Conservation (phyloP, 1,140 invertebrate genomes). For the Marisa cornuarietis region DNA sequence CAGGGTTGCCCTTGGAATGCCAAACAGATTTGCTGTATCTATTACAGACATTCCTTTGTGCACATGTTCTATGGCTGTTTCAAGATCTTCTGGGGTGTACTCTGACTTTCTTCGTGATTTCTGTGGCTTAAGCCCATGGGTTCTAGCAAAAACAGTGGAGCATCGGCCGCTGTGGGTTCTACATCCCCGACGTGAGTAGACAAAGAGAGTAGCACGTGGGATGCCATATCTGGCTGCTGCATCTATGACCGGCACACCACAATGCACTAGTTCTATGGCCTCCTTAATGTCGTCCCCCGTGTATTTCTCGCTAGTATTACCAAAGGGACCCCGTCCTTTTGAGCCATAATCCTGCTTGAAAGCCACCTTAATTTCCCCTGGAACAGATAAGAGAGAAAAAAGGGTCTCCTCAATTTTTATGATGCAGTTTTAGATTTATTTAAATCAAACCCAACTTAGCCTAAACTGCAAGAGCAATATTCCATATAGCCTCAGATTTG, state of each 20-base stretch:
- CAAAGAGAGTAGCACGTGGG: conserved; percentile 19
- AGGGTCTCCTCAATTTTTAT: no score
- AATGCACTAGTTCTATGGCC: conserved; percentile 19
- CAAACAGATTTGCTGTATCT: conserved; percentile 11
- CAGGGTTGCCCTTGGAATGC: conserved; percentile 13
- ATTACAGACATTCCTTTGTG: conserved; percentile 19
- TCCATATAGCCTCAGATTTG: no score
- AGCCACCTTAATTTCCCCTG: no score
- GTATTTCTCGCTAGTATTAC: background rate
- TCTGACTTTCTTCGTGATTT: background rate
- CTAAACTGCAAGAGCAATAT: no score
- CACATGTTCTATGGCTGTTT: conserved; percentile 7
- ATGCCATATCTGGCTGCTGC: conserved; percentile 18
- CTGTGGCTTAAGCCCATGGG: background rate
- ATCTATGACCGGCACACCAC: conserved; percentile 19
- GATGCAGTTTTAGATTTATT: no score
- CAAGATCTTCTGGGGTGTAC: conserved; percentile 7
- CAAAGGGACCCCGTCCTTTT: no score
- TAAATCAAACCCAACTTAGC: no score
- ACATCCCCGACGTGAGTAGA: conserved; percentile 9
- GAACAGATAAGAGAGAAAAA: no score
- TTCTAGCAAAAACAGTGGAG: conserved; percentile 11
- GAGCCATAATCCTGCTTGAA: no score
- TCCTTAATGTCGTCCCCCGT: conserved; percentile 15
- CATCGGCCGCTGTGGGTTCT: conserved; percentile 17